A percentile compares a stretch with the other conserved stretches of the same genome.
These are phyloP conservation scores for Galaxea fascicularis DNA, from an alignment of 92 coral and sea anemone species.

Conservation along the genomic window DNA sequence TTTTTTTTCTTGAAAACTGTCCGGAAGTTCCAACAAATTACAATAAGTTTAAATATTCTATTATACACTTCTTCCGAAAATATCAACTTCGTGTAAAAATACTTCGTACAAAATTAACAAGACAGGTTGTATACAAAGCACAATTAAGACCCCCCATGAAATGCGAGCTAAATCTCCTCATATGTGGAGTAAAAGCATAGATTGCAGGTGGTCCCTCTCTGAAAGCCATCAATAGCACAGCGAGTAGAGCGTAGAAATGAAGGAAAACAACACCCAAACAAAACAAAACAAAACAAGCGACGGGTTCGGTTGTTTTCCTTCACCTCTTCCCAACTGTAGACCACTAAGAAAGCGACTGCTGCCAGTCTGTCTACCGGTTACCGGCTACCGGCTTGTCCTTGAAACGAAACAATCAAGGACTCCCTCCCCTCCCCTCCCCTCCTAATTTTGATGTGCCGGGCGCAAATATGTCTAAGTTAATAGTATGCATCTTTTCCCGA, in stretches of 20 bases:
- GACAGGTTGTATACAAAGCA: constrained; percentile 34
- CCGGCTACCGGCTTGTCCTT: neutral
- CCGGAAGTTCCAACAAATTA: constrained; percentile 48
- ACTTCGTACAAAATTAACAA: constrained; percentile 84
- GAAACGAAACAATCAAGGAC: neutral
- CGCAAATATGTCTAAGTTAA: constrained; percentile 16
- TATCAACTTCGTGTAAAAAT: constrained; percentile 88
- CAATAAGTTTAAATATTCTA: constrained; percentile 77
- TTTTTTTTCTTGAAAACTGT: constrained; percentile 30
- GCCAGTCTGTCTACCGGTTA: too few relatives aligned
- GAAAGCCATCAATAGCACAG: too few relatives aligned
- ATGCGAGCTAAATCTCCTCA: neutral
- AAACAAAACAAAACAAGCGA: too few relatives aligned
- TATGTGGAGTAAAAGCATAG: neutral
- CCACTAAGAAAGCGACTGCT: too few relatives aligned
- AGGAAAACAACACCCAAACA: too few relatives aligned
- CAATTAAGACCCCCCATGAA: constrained; percentile 10
- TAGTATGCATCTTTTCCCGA: neutral
- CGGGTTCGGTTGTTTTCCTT: too few relatives aligned
- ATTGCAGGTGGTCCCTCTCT: neutral
- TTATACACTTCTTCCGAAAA: constrained; percentile 83
- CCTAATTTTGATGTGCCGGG: constrained; percentile 22
- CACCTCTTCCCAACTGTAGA: too few relatives aligned
- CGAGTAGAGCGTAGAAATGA: too few relatives aligned
- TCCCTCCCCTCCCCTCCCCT: neutral